Conservation (phyloP, 2,797 vertebrate species). For the Philypnodon macrostomus region DNA sequence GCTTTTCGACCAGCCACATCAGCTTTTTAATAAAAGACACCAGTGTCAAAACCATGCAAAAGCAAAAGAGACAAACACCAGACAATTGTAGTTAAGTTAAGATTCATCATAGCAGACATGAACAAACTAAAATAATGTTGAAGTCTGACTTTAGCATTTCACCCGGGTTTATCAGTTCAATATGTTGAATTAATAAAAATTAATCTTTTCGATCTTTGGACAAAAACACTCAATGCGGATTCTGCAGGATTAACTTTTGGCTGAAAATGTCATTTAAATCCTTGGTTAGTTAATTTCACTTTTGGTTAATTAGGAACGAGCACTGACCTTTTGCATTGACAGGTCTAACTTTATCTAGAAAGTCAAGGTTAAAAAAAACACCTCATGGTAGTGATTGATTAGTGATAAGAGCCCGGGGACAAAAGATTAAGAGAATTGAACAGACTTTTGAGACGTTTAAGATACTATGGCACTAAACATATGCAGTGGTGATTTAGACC, state of each 20-base stretch:
- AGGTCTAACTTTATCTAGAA: constrained; percentile 79
- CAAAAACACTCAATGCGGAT: constrained; percentile 51
- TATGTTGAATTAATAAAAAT: constrained; percentile 48
- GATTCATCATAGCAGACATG: constrained; percentile 18
- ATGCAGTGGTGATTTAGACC: not conserved
- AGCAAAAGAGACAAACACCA: not conserved
- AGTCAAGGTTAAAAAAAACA: constrained; percentile 77
- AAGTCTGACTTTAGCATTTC: constrained; percentile 25
- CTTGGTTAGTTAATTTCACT: constrained; percentile 78
- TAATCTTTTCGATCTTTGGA: constrained; percentile 51
- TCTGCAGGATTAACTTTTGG: constrained; percentile 64
- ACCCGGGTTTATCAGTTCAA: constrained; percentile 14
- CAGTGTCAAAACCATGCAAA: constrained; percentile 51
- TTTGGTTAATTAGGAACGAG: constrained; percentile 81
- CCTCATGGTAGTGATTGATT: constrained; percentile 71
- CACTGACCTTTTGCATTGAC: constrained; percentile 77
- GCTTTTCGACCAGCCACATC: constrained; percentile 54
- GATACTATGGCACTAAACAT: constrained; percentile 5
- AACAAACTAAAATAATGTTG: constrained; percentile 1
- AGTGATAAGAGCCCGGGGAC: constrained; percentile 59
- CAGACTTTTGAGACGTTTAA: constrained; percentile 22
- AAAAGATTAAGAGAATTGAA: constrained; percentile 14
- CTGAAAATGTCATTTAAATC: constrained; percentile 77
- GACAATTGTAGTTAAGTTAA: constrained; percentile 16
- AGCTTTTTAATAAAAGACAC: constrained; percentile 59